Evolutionary conservation across 2,797 vertebrate genomes (phyloP), one percentile per base, ranked within the genome.

Genomic region (Protosalanx chinensis): DNA sequence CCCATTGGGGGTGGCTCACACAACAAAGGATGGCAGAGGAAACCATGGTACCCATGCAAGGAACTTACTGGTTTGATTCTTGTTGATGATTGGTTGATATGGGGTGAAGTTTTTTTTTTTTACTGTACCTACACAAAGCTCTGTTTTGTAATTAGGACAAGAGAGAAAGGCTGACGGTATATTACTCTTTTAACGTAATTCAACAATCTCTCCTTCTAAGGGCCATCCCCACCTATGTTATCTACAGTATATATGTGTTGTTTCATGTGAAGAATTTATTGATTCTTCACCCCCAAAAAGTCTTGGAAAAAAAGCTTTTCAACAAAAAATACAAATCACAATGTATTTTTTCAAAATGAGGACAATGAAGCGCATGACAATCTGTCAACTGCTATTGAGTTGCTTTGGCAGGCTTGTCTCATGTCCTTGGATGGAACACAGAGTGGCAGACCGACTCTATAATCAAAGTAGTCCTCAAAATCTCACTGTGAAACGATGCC

Each of bases 391-490:
- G 69, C 64, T 67, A 61, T 66, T 75, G 73, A 65, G 73, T 61
- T 51, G 73, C 58, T 67, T 71, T 75, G 74, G 74, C 68, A 71
- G 74, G 13, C 58, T 56, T 2, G 29, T 64, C n/a, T 56, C 30
- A 5, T 35, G 64, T 75, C 30, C 64, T 75, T 75, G 74, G 74
- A 75, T 67, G 74, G n/a, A 20, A 23, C 27, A 64, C 49, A 37
- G 64, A 66, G 71, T 75, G 74, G 74, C 69, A 75, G 46, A n/a
- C 64, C 1, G 65, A 67, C 73, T 67, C 73, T 62, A 66, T 75
- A 71, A 71, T 75, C 74, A 71, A 67, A 75, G 57, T 71, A 71
- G 64, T 71, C 57, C 74, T 75, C 63, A 75, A 67, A 75, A 71
- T 75, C 63, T 75, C 69, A 18, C 74, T 67, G 74, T 56, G 74